Evolutionary conservation across 2,797 vertebrate species (phyloP), one percentile per base, ranked within the genome.

Genomic region (Moxostoma hubbsi): DNA sequence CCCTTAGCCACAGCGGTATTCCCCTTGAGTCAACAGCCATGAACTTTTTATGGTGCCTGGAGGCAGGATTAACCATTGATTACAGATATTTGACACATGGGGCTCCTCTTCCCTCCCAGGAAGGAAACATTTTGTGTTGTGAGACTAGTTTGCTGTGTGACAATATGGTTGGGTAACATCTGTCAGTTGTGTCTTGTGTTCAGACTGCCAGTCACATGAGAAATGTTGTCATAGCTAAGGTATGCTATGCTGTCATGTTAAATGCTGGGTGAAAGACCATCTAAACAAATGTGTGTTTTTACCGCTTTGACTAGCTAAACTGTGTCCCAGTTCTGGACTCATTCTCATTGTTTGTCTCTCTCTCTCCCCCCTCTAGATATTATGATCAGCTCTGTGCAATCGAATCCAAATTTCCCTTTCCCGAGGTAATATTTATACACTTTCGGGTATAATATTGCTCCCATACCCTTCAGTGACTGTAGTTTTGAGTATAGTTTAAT

Each of bases 381-480:
- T 99, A 99, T 82, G 98, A 99, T 90, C 98, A 99, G 53, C 94
- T 99, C 62, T 98, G 97, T 92, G 87, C 97, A 15, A 94, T 99
- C 53, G 98, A 99, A 86, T 95, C 97, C 63, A 99, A 99, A 91
- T 99, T 99, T 86, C 98, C 98, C 64, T 99, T 99, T 92, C 94
- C 95, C 86, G 98, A 99, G 93, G 98, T 98, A 90, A 96, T 95
- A 93, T 95, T 73, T 7, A 65, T 59, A 46, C 43, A 12, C 50
- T 18, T 7, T 13, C n/a, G 6, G 13, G 10, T 12, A 10, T 51
- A n/a, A 8, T 36, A 8, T 47, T 62, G 15, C 6, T 43, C 8
- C 55, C 9, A 0, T 13, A 47, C 1, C 7, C 51, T 47, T 36
- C 5, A 58, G 49, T 49, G 2, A 12, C 7, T 36, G 36, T 4